These are phyloP conservation scores for Trachelus iudaicus DNA, from an alignment of 2,888 invertebrate genomes.

Conservation along the genomic window DNA sequence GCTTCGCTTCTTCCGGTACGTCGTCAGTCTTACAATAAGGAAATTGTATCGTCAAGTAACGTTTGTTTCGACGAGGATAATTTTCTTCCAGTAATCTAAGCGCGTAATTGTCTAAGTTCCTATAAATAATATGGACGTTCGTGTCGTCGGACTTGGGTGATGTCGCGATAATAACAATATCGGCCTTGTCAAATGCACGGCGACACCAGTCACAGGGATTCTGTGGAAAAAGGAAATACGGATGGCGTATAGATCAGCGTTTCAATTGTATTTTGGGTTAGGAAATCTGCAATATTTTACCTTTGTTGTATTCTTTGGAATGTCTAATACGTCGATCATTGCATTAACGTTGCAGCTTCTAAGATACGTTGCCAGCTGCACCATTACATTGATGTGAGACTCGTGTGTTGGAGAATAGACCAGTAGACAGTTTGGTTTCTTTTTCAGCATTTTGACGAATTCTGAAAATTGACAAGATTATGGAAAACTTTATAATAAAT, in stretches of 20 bases:
- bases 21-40: constrained; percentile 57
- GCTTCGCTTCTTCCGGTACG: constrained; percentile 54
- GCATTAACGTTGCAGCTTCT: constrained; percentile 55
- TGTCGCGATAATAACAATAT: constrained; percentile 53
- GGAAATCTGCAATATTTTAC: constrained; percentile 33
- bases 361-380: constrained; percentile 54
- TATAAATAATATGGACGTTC: constrained; percentile 44
- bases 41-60: constrained; percentile 52
- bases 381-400: constrained; percentile 55
- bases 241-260: background rate
- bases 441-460: background rate
- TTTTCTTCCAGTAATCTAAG: constrained; percentile 52
- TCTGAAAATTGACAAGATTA: background rate
- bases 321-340: constrained; percentile 57
- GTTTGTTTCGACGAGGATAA: constrained; percentile 44
- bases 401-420: constrained; percentile 56
- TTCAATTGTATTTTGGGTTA: background rate
- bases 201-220: constrained; percentile 59
- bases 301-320: constrained; percentile 49
- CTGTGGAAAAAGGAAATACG: constrained; percentile 32
- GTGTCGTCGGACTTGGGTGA: constrained; percentile 45
- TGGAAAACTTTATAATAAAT: background rate
- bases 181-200: constrained; percentile 51
- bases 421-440: constrained; percentile 55
- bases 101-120: constrained; percentile 51